A percentile compares a stretch with the other conserved stretches of the same genome.
Conservation (phyloP, 92 coral and sea anemone genomes). For the Epizoanthus fatuus region DNA sequence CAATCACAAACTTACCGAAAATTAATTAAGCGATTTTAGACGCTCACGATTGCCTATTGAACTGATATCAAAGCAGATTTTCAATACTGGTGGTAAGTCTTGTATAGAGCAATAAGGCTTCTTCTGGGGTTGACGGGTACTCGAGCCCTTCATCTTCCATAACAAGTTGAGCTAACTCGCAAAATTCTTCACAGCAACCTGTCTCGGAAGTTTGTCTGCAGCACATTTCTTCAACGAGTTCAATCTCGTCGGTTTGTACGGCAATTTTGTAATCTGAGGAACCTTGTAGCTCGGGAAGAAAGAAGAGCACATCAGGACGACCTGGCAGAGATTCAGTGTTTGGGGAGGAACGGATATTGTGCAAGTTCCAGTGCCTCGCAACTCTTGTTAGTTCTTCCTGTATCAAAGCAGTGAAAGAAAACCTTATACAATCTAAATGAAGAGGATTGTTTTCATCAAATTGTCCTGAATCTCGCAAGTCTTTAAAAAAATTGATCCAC, state of each 20-base stretch:
- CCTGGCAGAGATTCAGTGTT: constrained; percentile 19
- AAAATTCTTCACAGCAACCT: constrained; percentile 13
- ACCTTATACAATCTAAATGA: constrained; percentile 6
- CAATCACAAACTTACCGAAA: no score
- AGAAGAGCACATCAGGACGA: constrained; percentile 18
- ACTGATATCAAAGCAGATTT: no score
- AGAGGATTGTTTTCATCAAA: constrained; percentile 14
- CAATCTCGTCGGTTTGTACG: background rate
- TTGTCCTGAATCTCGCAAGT: constrained; percentile 19
- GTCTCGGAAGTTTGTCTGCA: background rate
- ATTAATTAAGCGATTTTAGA: no score
- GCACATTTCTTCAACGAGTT: constrained; percentile 8
- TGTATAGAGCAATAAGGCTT: constrained; percentile 29
- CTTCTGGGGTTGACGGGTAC: constrained; percentile 40
- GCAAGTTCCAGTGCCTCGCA: background rate
- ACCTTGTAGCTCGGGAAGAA: constrained; percentile 10
- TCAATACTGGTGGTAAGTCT: background rate
- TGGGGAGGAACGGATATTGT: constrained; percentile 3
- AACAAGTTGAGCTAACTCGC: constrained; percentile 8
- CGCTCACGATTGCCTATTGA: no score
- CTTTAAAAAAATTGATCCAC: constrained; percentile 22
- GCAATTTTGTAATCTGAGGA: constrained; percentile 7
- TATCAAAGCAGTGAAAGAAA: constrained; percentile 15
- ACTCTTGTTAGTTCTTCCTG: constrained; percentile 16
- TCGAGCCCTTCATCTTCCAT: constrained; percentile 38